Base-by-base conservation (phyloP, 2,113 vertebrate genomes). In the Macquaria ambigua region DNA sequence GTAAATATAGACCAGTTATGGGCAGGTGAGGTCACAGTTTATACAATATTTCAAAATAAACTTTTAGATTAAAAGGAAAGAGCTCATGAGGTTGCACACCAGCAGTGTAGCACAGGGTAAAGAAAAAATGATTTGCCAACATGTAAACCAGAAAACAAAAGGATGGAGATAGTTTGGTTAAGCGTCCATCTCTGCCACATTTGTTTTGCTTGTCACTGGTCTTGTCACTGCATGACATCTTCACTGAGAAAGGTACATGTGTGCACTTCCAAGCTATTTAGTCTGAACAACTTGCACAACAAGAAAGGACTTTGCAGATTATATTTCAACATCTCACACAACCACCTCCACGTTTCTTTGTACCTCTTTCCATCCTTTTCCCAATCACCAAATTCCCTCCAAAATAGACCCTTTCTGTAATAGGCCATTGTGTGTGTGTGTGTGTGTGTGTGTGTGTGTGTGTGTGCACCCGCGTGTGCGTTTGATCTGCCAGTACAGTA, bases 401-500 rank as follows among this genome's bases (percentile, higher is more conserved):
- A 18, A 59, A 53, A 83, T 12, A n/a, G 48, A 64, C n/a, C 41
- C 21, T 80, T 74, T 56, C 31, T 59, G 37, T 21, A 63, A 61
- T n/a, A 59, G 12, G 37, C 15, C 50, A 66, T 23, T 74, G 4
- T 25, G 46, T 43, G 10, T 74, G 37, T n/a, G n/a, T n/a, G n/a
- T n/a, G n/a, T n/a, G 41, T 28, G 77, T 59, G 53, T 23, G 15
- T 43, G 50, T 28, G 48, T 46, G 70, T 28, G 62, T 59, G 25
- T 72, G 63, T 39, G 66, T 52, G 56, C n/a, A 62, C 15, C 48
- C 20, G 31, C 53, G 39, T 34, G 41, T 48, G 39, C 28, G 28
- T 31, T 31, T 46, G 48, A 69, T 74, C 37, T 74, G 15, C 7
- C 56, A 8, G 63, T 43, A n/a, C 52, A 78, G 41, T 80, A 82